These are phyloP conservation scores for Drosophila pallidifrons DNA, from an alignment of 1,140 invertebrate genomes.

Conservation along the genomic window DNA sequence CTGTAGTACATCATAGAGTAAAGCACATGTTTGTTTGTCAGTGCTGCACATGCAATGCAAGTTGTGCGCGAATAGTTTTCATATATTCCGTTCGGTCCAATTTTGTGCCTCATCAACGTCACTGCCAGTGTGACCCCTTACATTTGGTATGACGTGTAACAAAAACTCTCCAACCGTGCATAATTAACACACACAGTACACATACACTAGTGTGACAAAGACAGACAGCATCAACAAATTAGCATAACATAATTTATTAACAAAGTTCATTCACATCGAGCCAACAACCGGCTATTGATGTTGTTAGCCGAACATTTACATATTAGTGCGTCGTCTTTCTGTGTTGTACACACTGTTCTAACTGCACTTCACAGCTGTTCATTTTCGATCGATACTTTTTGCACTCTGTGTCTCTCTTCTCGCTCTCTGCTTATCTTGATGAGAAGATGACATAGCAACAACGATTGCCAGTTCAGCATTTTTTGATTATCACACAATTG, in stretches of 20 bases:
- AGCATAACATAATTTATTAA: constrained; percentile 37
- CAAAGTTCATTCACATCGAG: constrained; percentile 56
- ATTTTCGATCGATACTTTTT: constrained; percentile 1
- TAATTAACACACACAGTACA: constrained; percentile 26
- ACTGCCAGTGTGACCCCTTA: constrained; percentile 31
- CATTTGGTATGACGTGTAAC: constrained; percentile 38
- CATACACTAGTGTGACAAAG: not conserved
- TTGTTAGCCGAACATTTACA: constrained; percentile 17
- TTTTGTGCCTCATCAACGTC: constrained; percentile 8
- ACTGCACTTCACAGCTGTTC: constrained; percentile 18
- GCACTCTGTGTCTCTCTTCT: constrained; percentile 1
- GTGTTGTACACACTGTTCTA: constrained; percentile 2
- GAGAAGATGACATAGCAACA: constrained; percentile 32
- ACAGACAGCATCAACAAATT: constrained; percentile 29
- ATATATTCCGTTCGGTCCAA: not conserved
- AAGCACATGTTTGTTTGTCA: constrained; percentile 17
- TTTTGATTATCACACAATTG: constrained; percentile 32
- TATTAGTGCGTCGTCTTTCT: constrained; percentile 1
- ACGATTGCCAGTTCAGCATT: constrained; percentile 10
- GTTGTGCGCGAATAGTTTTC: constrained; percentile 2
- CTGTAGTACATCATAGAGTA: not conserved
- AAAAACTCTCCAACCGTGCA: constrained; percentile 10
- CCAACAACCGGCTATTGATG: not conserved
- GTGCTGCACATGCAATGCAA: not conserved
- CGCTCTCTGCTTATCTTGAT: constrained; percentile 5